These are phyloP conservation scores for Leptestheria dahalacensis DNA, from an alignment of 1,140 invertebrate genomes.

Conservation along the genomic window DNA sequence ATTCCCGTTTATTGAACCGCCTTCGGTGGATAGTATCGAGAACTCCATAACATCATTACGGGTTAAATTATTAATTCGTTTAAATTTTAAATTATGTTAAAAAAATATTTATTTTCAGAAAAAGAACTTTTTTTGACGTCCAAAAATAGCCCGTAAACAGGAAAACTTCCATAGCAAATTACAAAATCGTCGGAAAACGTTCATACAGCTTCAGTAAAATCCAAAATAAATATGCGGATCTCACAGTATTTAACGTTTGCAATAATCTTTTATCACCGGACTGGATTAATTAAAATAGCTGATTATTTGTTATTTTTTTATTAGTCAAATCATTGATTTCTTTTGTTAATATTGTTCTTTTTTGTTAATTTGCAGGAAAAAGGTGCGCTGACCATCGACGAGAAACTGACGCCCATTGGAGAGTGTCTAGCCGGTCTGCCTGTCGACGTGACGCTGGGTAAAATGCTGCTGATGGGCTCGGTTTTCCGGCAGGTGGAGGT, in stretches of 20 bases:
- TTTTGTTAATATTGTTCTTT: not conserved
- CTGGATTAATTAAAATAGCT: conserved; percentile 1
- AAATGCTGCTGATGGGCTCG: conserved; percentile 87
- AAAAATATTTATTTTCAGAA: conserved; percentile 9
- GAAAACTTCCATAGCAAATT: no score
- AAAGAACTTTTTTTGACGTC: conserved; percentile 2
- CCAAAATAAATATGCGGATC: no score
- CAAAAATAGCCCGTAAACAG: no score
- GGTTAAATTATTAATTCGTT: conserved; percentile 55
- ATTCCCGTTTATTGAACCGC: conserved; percentile 92
- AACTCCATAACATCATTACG: conserved; percentile 71
- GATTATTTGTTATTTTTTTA: conserved; percentile 17
- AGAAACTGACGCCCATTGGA: conserved; percentile 79
- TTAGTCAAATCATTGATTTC: conserved; percentile 19
- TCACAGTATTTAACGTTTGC: no score
- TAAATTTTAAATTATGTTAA: not conserved
- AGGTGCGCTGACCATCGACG: conserved; percentile 65
- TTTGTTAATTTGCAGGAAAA: conserved; percentile 26
- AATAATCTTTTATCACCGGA: conserved; percentile 3
- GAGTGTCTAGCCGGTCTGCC: conserved; percentile 74
- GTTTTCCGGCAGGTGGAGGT: conserved; percentile 82
- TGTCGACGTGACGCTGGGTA: conserved; percentile 87
- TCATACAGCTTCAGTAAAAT: no score
- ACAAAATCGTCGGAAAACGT: no score
- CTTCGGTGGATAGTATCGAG: conserved; percentile 59